phyloP scores from a whole-genome alignment of 2,113 vertebrate species.

The Rattus rattus region DNA sequence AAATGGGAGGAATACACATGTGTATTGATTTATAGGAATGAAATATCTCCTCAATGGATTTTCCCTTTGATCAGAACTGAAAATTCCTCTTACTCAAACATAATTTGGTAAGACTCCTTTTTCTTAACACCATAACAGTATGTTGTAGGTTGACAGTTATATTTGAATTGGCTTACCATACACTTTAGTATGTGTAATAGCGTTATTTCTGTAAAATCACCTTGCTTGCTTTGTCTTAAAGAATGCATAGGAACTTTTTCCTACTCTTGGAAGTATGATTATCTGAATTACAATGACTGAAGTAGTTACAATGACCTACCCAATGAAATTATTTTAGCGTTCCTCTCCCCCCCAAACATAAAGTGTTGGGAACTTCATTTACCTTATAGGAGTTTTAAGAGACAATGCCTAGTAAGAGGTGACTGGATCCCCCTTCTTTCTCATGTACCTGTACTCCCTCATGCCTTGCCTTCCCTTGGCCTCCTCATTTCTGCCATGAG shows the following conservation, averaged over 20 bases:
- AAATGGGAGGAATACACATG: not conserved
- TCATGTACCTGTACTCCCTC: fast-evolving
- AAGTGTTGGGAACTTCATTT: not conserved
- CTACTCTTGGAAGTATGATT: not conserved
- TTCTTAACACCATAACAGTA: no score
- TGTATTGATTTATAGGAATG: not conserved
- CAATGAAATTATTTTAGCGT: not conserved
- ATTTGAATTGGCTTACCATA: not conserved
- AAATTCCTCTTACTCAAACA: not conserved
- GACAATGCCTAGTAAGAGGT: not conserved
- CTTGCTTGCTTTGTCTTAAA: not conserved
- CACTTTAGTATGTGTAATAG: not conserved
- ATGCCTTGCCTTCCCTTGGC: not conserved
- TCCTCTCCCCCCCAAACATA: not conserved
- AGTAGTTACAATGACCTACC: not conserved
- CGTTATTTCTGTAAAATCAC: not conserved
- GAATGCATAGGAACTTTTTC: not conserved
- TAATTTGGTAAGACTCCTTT: not conserved
- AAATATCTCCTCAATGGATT: not conserved
- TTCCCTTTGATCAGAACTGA: not conserved
- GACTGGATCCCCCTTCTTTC: not conserved
- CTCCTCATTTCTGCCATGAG: not conserved
- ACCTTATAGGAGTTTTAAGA: not conserved
- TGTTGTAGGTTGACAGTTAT: not conserved
- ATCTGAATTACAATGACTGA: not conserved